phyloP scores from a whole-genome alignment of 2,888 invertebrate genomes.

The Mellilla xanthometata region DNA sequence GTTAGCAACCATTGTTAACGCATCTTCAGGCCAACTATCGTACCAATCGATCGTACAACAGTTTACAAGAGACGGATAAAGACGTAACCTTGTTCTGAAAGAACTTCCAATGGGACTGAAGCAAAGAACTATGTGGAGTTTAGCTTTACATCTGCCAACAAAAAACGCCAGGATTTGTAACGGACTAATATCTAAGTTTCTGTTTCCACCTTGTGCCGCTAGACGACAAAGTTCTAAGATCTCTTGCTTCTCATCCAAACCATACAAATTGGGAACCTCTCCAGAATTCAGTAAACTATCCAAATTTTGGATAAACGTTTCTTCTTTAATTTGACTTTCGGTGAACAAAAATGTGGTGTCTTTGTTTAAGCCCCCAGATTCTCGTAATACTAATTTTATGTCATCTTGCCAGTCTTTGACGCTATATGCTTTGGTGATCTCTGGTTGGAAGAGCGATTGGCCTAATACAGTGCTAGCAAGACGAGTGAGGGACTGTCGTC shows the following conservation, averaged over 20 bases:
- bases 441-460: slow-evolving; percentile 87
- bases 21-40: slow-evolving; percentile 94
- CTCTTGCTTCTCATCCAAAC: slow-evolving; percentile 92
- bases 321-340: slow-evolving; percentile 92
- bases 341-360: slow-evolving; percentile 90
- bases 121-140: slow-evolving; percentile 91
- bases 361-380: slow-evolving; percentile 88
- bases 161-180: slow-evolving; percentile 88
- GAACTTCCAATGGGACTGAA: slow-evolving; percentile 94
- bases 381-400: slow-evolving; percentile 86
- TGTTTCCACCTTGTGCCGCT: slow-evolving; percentile 88
- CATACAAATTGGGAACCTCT: slow-evolving; percentile 93
- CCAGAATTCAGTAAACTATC: slow-evolving; percentile 93
- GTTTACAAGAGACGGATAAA: slow-evolving; percentile 93
- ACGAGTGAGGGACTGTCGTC: slow-evolving; percentile 90
- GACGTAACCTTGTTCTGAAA: slow-evolving; percentile 88
- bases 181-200: slow-evolving; percentile 92
- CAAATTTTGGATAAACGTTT: slow-evolving; percentile 90
- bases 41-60: slow-evolving; percentile 96
- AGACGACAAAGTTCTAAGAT: slow-evolving; percentile 89
- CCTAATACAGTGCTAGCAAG: slow-evolving; percentile 86
- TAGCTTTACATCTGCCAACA: slow-evolving; percentile 89
- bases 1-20: slow-evolving; percentile 91
- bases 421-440: slow-evolving; percentile 91
- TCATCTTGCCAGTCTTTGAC: slow-evolving; percentile 92